Percentiles rank a stretch among this genome's conserved stretches.
Evolutionary conservation across 1,140 invertebrate genomes (phyloP).

Genomic region (Anoplophora glabripennis): DNA sequence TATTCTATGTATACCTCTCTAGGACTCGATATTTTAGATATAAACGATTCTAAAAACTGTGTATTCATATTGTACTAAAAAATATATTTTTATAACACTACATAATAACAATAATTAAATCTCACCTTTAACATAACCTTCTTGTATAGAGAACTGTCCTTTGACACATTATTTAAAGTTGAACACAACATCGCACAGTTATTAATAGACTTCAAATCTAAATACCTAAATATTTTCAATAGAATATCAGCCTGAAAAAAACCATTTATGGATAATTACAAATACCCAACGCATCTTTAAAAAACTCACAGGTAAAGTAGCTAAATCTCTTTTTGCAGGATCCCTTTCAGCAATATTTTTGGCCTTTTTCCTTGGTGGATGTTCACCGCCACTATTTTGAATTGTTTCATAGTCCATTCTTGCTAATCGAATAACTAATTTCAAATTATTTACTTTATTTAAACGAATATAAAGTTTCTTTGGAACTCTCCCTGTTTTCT

Average conservation of each 20-base stretch:
- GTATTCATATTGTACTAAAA: constrained; percentile 35
- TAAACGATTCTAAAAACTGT: constrained; percentile 30
- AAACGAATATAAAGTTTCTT: too few species aligned
- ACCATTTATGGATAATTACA: not conserved
- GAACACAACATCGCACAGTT: constrained; percentile 32
- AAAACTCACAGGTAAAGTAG: constrained; percentile 28
- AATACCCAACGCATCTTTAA: too few species aligned
- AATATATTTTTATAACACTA: not conserved
- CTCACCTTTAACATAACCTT: constrained; percentile 29
- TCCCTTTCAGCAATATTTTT: constrained; percentile 13
- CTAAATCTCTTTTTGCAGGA: constrained; percentile 9
- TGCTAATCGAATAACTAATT: too few species aligned
- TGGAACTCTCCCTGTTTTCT: too few species aligned
- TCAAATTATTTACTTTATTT: too few species aligned
- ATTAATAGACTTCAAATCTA: constrained; percentile 31
- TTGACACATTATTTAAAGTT: constrained; percentile 32
- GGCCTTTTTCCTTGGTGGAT: constrained; percentile 27
- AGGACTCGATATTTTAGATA: constrained; percentile 27
- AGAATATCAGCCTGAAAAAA: constrained; percentile 30
- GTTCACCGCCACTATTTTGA: constrained; percentile 2
- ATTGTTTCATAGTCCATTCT: too few species aligned
- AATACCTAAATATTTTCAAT: constrained; percentile 32
- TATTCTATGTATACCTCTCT: constrained; percentile 29
- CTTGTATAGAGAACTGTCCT: constrained; percentile 30
- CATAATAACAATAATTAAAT: not conserved